Base-by-base conservation (phyloP, 1,140 invertebrate species). In the Macrobrachium rosenbergii region DNA sequence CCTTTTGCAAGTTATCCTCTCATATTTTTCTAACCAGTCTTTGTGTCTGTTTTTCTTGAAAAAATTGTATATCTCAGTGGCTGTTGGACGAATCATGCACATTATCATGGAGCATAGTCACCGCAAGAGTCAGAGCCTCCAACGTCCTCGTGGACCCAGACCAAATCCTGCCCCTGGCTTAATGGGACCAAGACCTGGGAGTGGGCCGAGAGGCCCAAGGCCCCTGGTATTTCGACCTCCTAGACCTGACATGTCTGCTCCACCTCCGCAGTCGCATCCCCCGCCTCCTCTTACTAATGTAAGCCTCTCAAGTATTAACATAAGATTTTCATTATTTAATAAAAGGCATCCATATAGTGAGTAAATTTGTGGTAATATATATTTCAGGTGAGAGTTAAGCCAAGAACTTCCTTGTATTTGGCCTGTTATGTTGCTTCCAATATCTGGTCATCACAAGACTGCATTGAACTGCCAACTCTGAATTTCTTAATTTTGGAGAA, bases 11-110 rank as follows among this genome's bases (percentile, higher is more conserved):
- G 62, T 21, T 17, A 37, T n/a, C 28, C 28, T n/a, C 21, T 78
- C n/a, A 73, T 88, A 60, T 72, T 81, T 60, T 5, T 60, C 6
- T 19, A 19, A 79, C 12, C 5, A 63, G 19, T 21, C 5, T 58
- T 14, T 23, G 7, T 81, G 12, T 64, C 0, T 62, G n/a, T 81
- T 37, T 81, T 69, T 8, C 16, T 8, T n/a, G 16, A 69, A 10
- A 17, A 21, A 28, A 67, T 64, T 78, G n/a, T n/a, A n/a, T 45
- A 78, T 90, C 90, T 21, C 87, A 93, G 92, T 92, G 89, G 92
- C 92, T 64, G 91, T 93, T 23, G 88, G 91, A 14, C 90, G 91
- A 88, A 92, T 93, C 21, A 91, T 92, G 88, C 92, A 93, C 88
- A 93, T 93, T 60, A 92, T 93, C 59, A 88, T 90, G 80, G 90